A percentile compares a stretch with the other conserved stretches of the same genome.
Conservation (phyloP, 2,797 vertebrate genomes). For the Gymnothorax javanicus region DNA sequence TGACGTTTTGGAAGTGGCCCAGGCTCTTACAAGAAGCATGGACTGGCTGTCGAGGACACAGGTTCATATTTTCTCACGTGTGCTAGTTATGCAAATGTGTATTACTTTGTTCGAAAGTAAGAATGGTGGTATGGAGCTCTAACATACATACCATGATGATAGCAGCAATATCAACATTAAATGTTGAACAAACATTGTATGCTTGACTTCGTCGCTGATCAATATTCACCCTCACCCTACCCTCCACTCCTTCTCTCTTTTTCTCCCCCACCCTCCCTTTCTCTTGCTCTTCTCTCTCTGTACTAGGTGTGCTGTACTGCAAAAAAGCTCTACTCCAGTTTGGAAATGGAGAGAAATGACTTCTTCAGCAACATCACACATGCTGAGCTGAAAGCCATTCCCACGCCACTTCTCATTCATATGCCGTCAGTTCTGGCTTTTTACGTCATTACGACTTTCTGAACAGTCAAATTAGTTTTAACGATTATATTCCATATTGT, state of each 20-base stretch:
- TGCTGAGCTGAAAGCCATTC: slow-evolving; percentile 62
- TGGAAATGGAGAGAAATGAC: slow-evolving; percentile 52
- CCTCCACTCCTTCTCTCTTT: background rate
- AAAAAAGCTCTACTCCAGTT: slow-evolving; percentile 55
- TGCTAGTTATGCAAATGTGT: background rate
- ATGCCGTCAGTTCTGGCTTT: slow-evolving; percentile 58
- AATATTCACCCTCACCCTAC: background rate
- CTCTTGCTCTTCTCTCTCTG: background rate
- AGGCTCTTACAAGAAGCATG: slow-evolving; percentile 47
- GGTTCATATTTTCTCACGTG: slow-evolving; percentile 42
- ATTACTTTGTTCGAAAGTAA: background rate
- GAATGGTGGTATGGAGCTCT: background rate
- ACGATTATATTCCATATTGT: background rate
- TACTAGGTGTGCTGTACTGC: slow-evolving; percentile 63
- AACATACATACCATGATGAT: background rate
- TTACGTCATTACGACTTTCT: background rate
- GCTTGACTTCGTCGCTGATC: background rate
- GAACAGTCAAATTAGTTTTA: background rate
- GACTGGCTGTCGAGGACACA: slow-evolving; percentile 58
- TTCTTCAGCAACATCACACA: slow-evolving; percentile 62
- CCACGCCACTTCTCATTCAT: slow-evolving; percentile 52
- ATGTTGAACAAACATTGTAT: background rate
- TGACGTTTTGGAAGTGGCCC: slow-evolving; percentile 42
- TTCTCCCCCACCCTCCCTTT: background rate
- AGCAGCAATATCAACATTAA: background rate